These are phyloP conservation scores for Apteryx mantelli DNA, from an alignment of 2,113 vertebrate species.

Conservation along the genomic window DNA sequence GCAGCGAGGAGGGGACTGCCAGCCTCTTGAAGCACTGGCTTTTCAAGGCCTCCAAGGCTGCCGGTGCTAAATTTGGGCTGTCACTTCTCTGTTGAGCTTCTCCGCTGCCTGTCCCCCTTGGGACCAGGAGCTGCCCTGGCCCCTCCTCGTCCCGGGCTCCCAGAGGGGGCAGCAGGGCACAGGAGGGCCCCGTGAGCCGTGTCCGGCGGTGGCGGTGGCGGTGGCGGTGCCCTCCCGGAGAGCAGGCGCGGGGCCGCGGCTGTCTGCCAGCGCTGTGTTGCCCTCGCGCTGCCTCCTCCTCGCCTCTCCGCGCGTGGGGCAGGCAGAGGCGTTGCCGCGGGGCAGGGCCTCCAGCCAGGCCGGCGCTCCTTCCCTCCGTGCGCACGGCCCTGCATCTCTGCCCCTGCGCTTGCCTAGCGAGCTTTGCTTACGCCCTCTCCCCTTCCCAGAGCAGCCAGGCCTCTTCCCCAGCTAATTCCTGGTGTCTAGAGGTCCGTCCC, in stretches of 20 bases:
- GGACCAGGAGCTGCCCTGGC: background rate
- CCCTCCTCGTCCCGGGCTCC: background rate
- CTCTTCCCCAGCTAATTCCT: background rate
- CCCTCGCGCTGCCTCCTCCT: background rate
- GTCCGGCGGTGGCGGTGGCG: background rate
- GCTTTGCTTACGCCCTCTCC: background rate
- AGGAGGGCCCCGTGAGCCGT: background rate
- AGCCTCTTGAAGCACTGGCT: background rate
- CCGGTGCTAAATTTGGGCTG: background rate
- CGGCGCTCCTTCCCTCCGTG: background rate
- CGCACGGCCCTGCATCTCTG: accelerated
- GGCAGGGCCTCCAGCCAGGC: background rate
- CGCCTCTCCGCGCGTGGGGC: background rate
- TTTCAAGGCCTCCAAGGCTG: background rate
- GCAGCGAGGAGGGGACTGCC: background rate
- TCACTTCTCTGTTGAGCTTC: accelerated
- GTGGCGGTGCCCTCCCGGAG: too few relatives aligned
- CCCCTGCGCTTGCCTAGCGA: background rate
- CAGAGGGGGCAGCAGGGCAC: background rate
- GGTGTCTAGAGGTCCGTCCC: background rate
- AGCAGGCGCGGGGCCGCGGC: accelerated
- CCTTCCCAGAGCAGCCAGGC: background rate
- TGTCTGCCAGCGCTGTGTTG: background rate
- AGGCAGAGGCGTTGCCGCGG: accelerated
- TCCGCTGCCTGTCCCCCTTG: background rate